phyloP scores from a whole-genome alignment of 2,113 vertebrate genomes.

The Odontesthes bonariensis region DNA sequence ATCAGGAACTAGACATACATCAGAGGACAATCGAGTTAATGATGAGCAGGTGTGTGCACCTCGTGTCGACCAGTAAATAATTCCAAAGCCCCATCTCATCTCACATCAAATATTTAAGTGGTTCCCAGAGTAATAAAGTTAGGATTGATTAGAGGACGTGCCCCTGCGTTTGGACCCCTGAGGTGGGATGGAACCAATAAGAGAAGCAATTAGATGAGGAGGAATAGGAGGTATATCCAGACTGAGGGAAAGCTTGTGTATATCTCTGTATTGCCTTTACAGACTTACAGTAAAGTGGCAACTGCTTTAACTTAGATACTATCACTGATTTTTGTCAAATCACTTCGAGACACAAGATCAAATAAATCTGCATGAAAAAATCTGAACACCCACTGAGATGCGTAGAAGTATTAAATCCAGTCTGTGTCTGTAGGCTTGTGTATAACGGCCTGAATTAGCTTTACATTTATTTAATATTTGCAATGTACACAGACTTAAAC shows the following conservation, averaged over 20 bases:
- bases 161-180: constrained; percentile 44
- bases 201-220: constrained; percentile 58
- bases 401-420: constrained; percentile 6
- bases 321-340: constrained; percentile 3
- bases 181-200: constrained; percentile 67
- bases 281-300: constrained; percentile 29
- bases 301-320: not conserved
- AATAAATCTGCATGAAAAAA: constrained; percentile 43
- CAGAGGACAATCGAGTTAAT: constrained; percentile 14
- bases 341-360: not conserved
- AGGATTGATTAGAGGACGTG: constrained; percentile 68
- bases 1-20: not conserved
- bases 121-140: constrained; percentile 69
- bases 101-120: constrained; percentile 72
- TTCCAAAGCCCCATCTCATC: constrained; percentile 50
- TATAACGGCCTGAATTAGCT: constrained; percentile 2
- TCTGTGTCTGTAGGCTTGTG: not conserved
- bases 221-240: constrained; percentile 16
- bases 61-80: constrained; percentile 61
- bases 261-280: constrained; percentile 23
- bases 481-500: not conserved
- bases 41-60: not conserved
- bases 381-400: constrained; percentile 5
- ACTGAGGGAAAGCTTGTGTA: constrained; percentile 1
- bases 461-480: not conserved